Percentiles rank a stretch among this genome's conserved stretches.
Evolutionary conservation across 2,888 invertebrate species (phyloP).

Genomic region (Leptinotarsa juncta): DNA sequence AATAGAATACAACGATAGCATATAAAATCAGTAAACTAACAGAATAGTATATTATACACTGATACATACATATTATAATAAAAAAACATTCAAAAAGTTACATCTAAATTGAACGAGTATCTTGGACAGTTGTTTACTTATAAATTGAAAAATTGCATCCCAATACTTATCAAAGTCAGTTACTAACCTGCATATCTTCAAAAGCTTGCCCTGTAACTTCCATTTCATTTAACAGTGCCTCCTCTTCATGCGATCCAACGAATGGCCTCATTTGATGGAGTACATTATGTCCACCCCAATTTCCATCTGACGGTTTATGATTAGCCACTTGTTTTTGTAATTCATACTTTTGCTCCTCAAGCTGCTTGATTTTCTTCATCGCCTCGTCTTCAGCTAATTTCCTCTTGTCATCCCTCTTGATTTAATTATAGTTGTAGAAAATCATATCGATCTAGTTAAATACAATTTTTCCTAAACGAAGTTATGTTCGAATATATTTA

Average conservation of each 20-base stretch:
- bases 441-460: slow-evolving; percentile 11
- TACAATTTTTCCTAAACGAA: slow-evolving; percentile 10
- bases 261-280: slow-evolving; percentile 75
- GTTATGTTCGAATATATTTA: slow-evolving; percentile 11
- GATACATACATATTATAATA: no score
- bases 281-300: slow-evolving; percentile 57
- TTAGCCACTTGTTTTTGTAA: slow-evolving; percentile 90
- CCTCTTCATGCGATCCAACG: slow-evolving; percentile 88
- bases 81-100: no score
- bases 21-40: no score
- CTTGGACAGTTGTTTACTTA: no score
- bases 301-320: slow-evolving; percentile 77
- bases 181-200: slow-evolving; percentile 90
- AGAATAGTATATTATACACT: no score
- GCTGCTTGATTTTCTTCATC: slow-evolving; percentile 89
- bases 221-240: slow-evolving; percentile 97
- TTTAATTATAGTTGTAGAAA: slow-evolving; percentile 72
- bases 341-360: slow-evolving; percentile 93
- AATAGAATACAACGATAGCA: no score
- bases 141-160: neutral
- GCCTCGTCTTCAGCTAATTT: slow-evolving; percentile 96
- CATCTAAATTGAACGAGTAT: no score
- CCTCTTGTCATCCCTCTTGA: slow-evolving; percentile 89
- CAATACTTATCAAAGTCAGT: neutral
- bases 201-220: slow-evolving; percentile 99